Percentiles rank a stretch among this genome's conserved stretches.
Evolutionary conservation across 2,888 invertebrate species (phyloP).

Genomic region (Tryphoninae sp.): DNA sequence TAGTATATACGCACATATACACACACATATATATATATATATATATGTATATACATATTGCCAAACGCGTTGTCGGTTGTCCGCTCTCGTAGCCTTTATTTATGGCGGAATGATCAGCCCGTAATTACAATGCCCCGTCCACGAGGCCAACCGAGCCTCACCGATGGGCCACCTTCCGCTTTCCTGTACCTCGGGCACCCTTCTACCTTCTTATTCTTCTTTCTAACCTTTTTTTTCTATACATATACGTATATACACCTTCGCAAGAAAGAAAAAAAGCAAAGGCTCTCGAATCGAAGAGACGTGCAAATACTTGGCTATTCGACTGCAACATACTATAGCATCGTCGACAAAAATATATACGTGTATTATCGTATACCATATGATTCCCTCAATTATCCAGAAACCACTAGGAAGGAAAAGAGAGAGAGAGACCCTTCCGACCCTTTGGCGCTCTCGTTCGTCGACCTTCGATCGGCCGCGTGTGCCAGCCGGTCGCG

Average conservation of each 20-base stretch:
- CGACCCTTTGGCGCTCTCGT: slow-evolving; percentile 46
- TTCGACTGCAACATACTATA: slow-evolving; percentile 28
- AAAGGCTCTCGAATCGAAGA: slow-evolving; percentile 27
- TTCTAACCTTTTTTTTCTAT: no score
- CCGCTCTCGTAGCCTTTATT: slow-evolving; percentile 72
- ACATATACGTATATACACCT: no score
- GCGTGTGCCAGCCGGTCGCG: neutral
- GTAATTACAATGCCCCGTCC: slow-evolving; percentile 76
- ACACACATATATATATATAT: slow-evolving; percentile 4
- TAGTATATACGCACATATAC: neutral
- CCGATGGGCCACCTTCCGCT: slow-evolving; percentile 73
- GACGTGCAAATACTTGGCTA: slow-evolving; percentile 49
- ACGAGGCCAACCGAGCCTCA: slow-evolving; percentile 56
- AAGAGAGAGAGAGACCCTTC: slow-evolving; percentile 35
- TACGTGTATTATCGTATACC: slow-evolving; percentile 21
- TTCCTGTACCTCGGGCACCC: slow-evolving; percentile 57
- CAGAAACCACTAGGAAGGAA: slow-evolving; percentile 37
- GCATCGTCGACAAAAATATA: slow-evolving; percentile 10
- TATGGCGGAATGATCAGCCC: slow-evolving; percentile 77
- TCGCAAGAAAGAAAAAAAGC: slow-evolving; percentile 10
- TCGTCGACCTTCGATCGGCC: slow-evolving; percentile 55
- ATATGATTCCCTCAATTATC: slow-evolving; percentile 55
- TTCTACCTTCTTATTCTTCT: slow-evolving; percentile 31
- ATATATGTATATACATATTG: slow-evolving; percentile 27
- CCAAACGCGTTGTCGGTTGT: slow-evolving; percentile 52